Base-by-base conservation (phyloP, 2,888 invertebrate species). In the Mayetiola destructor region DNA sequence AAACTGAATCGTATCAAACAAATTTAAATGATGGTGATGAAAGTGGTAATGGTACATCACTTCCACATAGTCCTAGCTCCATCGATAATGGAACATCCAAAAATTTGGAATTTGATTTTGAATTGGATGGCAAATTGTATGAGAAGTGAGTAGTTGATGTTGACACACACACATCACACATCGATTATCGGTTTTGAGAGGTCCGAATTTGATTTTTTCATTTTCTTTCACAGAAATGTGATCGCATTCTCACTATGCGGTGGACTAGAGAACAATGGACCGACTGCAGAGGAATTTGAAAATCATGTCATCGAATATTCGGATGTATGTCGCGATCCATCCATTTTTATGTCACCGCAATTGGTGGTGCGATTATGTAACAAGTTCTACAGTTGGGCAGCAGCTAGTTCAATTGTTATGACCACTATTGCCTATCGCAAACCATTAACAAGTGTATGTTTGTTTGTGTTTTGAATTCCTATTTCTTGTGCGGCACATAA, bases 1-100 rank as follows among this genome's bases (percentile, higher is more conserved):
- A 59, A 36, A 61, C 62, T n/a, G 56, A 60, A 5, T 30, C 59
- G 18, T 55, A 58, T n/a, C 35, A 59, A 37, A 60, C 14, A 14
- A n/a, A 39, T 29, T 29, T 56, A 59, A 16, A 39, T 8, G 42
- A 32, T 42, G 20, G 30, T n/a, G 91, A 91, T 70, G 95, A 96
- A 74, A 94, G 94, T 60, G 96, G 96, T 61, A 93, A 93, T 71
- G 96, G 96, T 40, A 89, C 92, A 37, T 95, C 95, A 56, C 75
- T 96, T 64, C 91, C 95, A 9, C 93, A 94, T 69, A 94, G 94
- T 55, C 91, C 91, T 18, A 87, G 88, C 65, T 91, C 91, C 60
- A 83, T 88, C 58, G 90, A 89, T 64, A 83, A 88, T 59, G 91
- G 89, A 64, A 75, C 76, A n/a, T 77, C 77, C 14, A 83, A 84